Evolutionary conservation across 2,797 vertebrate species (phyloP), one percentile per base, ranked within the genome.

Genomic region (Sarcophilus harrisii): DNA sequence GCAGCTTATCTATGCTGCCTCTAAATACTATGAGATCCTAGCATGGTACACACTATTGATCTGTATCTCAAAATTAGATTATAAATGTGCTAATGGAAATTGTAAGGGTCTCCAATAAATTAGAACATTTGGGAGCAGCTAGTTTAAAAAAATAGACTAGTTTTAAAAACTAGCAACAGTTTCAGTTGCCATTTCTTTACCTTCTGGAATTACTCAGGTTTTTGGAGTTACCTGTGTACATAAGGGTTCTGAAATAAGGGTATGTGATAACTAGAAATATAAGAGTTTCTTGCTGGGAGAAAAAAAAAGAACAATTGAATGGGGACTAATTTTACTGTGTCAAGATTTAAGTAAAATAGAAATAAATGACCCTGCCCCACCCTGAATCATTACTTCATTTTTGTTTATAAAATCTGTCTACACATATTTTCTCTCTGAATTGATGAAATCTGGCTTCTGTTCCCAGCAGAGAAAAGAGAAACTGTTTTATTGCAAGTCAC

Each of bases 361-460:
- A 93, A 60, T 73, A 93, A 94, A 95, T 93, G 38, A 62, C 0
- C 62, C n/a, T 58, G 30, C 18, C 59, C 45, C 30, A 16, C 58
- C 60, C 66, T n/a, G 54, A 93, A 95, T 96, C 89, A 87, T 12
- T 87, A 30, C 55, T 93, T 96, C 93, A 14, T 55, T 96, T 93
- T 73, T 18, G 62, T 21, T 93, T 90, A n/a, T 90, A 60, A 90
- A 54, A 87, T 52, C 90, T 95, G 95, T 89, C 5, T 92, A 58
- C 93, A 92, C 3, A 59, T 18, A 95, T 59, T 96, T 95, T n/a
- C n/a, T 28, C 58, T 95, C 73, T 49, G 52, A 11, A 45, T 73
- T 30, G 60, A 18, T 91, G 38, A 94, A 90, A 94, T 94, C 94
- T 90, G 81, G 32, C 0, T 89, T 92, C 38, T 91, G 55, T 81